Conservation (phyloP, 1,140 invertebrate species). For the Adoxophyes honmai region DNA sequence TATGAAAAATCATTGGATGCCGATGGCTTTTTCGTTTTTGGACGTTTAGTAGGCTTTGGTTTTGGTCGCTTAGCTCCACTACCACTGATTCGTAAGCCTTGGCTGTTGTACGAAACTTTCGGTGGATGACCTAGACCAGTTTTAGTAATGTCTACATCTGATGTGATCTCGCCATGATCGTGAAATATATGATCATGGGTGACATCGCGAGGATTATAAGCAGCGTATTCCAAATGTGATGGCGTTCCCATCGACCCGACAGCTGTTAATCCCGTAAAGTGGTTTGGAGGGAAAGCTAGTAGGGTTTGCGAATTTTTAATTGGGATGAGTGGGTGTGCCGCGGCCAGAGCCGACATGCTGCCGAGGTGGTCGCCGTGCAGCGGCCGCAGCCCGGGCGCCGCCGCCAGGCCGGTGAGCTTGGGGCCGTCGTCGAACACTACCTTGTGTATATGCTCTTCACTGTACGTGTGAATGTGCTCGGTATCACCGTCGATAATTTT, state of each 20-base stretch:
- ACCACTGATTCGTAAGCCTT: slow-evolving; percentile 49
- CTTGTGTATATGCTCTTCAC: slow-evolving; percentile 74
- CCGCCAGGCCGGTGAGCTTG: slow-evolving; percentile 39
- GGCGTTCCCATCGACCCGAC: slow-evolving; percentile 53
- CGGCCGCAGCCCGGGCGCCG: slow-evolving; percentile 19
- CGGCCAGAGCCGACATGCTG: slow-evolving; percentile 39
- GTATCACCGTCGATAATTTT: slow-evolving; percentile 74
- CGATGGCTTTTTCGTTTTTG: slow-evolving; percentile 41
- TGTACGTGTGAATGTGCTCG: slow-evolving; percentile 74
- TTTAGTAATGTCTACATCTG: slow-evolving; percentile 53
- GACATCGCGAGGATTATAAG: slow-evolving; percentile 66
- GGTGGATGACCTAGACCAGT: slow-evolving; percentile 45
- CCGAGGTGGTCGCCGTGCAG: slow-evolving; percentile 32
- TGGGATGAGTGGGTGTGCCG: slow-evolving; percentile 38
- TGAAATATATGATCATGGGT: slow-evolving; percentile 74
- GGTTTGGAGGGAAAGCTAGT: slow-evolving; percentile 42
- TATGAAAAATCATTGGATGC: slow-evolving; percentile 49
- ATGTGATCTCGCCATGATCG: slow-evolving; percentile 69
- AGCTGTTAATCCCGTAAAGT: slow-evolving; percentile 36
- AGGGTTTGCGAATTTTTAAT: slow-evolving; percentile 48
- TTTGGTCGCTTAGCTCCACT: not conserved
- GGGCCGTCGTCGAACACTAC: slow-evolving; percentile 54
- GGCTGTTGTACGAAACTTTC: slow-evolving; percentile 60
- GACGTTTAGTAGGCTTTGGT: slow-evolving; percentile 25
- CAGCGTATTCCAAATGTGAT: slow-evolving; percentile 57